Evolutionary conservation across 1,140 invertebrate genomes (phyloP), one percentile per base, ranked within the genome.

Genomic region (Trachymyrmex septentrionalis): DNA sequence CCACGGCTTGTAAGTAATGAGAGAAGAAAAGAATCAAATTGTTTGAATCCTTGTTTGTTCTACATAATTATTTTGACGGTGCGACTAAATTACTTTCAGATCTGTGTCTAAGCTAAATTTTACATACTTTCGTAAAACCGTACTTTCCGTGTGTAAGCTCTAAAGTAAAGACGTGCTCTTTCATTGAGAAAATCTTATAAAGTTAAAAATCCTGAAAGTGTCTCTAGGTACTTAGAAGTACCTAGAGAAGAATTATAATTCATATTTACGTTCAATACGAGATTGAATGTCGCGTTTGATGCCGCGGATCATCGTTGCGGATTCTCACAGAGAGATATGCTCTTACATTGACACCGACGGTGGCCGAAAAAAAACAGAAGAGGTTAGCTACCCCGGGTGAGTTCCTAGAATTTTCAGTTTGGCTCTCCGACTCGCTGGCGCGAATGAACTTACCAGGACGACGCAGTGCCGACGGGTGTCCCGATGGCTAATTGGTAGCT

Each of bases 401-500:
- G 81, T 69, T 57, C 63, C 63, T 76, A 34, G 80, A 90, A 90
- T 90, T 87, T 90, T 90, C 89, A 24, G 57, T 57, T 71, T 30
- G 55, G 61, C 57, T 27, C 48, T 30, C 38, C 24, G 48, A 82
- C 64, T 71, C 44, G 77, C 16, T 61, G 27, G 34, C n/a, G 57
- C 66, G 55, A 87, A 66, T 59, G 85, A 90, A 89, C 89, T 89
- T 87, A 80, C 10, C 30, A 61, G 48, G 24, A 63, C 80, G 38
- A 64, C 27, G 87, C 75, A 44, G 81, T 78, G 77, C 75, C 76
- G 82, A 88, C 88, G 82, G 86, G 89, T 88, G 89, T 88, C 77
- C 86, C 89, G 59, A 91, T 91, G 86, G 89, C 89, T 91, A 91
- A 91, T 91, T 91, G 89, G 89, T 90, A 90, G 89, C 89, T 91